Percentiles rank a stretch among this genome's conserved stretches.
Conservation (phyloP, 2,888 invertebrate species). For the Proisotoma minuta region DNA sequence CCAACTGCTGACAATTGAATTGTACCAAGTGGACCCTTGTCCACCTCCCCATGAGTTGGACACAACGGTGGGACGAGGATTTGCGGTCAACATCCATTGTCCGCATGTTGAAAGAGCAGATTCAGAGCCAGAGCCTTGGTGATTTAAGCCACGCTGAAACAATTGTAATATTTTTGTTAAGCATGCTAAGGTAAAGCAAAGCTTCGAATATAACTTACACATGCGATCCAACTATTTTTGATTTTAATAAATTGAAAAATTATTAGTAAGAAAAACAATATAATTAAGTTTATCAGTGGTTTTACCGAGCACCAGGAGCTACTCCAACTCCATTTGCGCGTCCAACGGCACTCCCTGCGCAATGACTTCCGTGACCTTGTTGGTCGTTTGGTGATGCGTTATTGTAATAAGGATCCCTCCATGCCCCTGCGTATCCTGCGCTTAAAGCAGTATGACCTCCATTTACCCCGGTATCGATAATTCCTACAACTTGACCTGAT, state of each 20-base stretch:
- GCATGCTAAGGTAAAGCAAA: too few species aligned
- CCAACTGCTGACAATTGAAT: background rate
- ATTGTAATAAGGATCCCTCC: constrained; percentile 6
- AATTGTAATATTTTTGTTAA: too few species aligned
- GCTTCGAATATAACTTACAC: too few species aligned
- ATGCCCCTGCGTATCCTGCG: background rate
- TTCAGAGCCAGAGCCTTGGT: background rate
- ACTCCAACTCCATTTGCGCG: constrained; percentile 12
- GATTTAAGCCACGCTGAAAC: constrained; percentile 1
- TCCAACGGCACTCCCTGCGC: constrained; percentile 6
- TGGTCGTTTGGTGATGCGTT: background rate
- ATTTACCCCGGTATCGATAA: constrained; percentile 13
- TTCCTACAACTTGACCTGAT: background rate
- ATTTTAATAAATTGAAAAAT: too few species aligned
- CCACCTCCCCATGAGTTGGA: constrained; percentile 15
- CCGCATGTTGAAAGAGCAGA: constrained; percentile 3
- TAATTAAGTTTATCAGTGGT: too few species aligned
- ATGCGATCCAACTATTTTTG: too few species aligned
- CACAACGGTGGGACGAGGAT: constrained; percentile 1
- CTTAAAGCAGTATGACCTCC: constrained; percentile 7
- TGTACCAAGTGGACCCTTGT: background rate
- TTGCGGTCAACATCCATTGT: constrained; percentile 7
- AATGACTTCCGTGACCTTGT: constrained; percentile 14
- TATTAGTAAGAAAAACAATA: too few species aligned
- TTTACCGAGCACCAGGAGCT: constrained; percentile 11